Evolutionary conservation across 2,797 vertebrate species (phyloP), one percentile per base, ranked within the genome.

Genomic region (Gadopsis bispinosus): DNA sequence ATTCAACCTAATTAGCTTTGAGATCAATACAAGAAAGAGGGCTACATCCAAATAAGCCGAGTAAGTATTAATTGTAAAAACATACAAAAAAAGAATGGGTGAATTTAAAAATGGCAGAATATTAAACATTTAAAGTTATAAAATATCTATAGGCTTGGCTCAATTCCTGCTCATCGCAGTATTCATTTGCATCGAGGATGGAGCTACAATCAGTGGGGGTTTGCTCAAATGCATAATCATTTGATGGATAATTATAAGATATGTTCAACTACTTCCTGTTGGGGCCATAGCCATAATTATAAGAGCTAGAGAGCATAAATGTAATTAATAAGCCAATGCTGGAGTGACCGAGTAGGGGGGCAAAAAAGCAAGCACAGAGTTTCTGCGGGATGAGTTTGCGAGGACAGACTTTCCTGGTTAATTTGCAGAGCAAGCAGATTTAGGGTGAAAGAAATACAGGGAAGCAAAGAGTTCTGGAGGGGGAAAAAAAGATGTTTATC

Each of bases 181-280:
- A 69, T 87, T 81, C 65, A 89, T 91, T 87, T 87, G 79, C 75
- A 88, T 90, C n/a, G 72, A 64, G 64, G 51, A 86, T 31, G 58
- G 54, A 68, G 79, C 74, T 67, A 54, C 77, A 83, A 87, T 88
- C 90, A 90, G 83, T 50, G 47, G 83, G 87, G 83, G 85, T 84
- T 88, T 88, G 83, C 89, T 88, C 80, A 89, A 89, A 91, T 91
- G 84, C 89, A 91, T 90, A 87, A 91, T 88, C 61, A 90, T 84
- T 88, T 86, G 68, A 86, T 73, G 75, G 81, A 89, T 89, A 88
- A 92, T 91, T 90, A 90, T 78, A 63, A 91, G 79, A 91, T 80
- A 54, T 81, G 75, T 87, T 89, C 77, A 76, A 69, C 83, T 84
- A 82, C 77, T 89, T 90, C 80, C 80, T 77, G 60, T 82, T 83